phyloP scores from a whole-genome alignment of 2,888 invertebrate genomes.

The Empis stercorea region DNA sequence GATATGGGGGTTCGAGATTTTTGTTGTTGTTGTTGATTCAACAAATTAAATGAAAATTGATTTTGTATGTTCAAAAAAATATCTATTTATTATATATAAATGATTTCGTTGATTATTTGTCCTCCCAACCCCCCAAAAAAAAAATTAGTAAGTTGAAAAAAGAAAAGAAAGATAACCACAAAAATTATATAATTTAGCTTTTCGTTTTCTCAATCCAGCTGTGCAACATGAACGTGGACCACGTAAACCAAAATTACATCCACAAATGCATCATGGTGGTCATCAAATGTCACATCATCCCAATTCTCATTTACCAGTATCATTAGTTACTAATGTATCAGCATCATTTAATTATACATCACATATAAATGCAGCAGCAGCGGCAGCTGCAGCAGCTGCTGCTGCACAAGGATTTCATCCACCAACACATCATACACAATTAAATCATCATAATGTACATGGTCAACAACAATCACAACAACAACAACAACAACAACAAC shows the following conservation, averaged over 20 bases:
- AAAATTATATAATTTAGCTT: too few species aligned
- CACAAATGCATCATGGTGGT: conserved; percentile 31
- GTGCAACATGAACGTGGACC: conserved; percentile 96
- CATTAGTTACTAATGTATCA: conserved; percentile 35
- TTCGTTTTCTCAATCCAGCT: conserved; percentile 44
- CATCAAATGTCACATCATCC: conserved; percentile 16
- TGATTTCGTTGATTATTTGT: too few species aligned
- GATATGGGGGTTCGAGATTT: background rate
- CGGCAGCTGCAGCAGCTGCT: conserved; percentile 25
- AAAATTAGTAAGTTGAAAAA: too few species aligned
- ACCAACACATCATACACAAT: conserved; percentile 14
- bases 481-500: conserved; percentile 12
- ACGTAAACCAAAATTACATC: conserved; percentile 76
- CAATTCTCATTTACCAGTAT: conserved; percentile 30
- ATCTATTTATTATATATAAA: too few species aligned
- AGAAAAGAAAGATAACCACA: too few species aligned
- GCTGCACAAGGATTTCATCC: conserved; percentile 8
- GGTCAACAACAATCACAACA: conserved; percentile 22
- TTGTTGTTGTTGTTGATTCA: too few species aligned
- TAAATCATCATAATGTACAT: conserved; percentile 13
- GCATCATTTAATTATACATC: conserved; percentile 37
- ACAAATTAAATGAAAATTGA: too few species aligned
- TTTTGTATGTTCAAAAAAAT: too few species aligned
- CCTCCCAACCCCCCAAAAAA: too few species aligned
- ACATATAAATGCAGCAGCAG: conserved; percentile 26